Conservation (phyloP, 2,888 invertebrate genomes). For the Ichneumoninae sp. region DNA sequence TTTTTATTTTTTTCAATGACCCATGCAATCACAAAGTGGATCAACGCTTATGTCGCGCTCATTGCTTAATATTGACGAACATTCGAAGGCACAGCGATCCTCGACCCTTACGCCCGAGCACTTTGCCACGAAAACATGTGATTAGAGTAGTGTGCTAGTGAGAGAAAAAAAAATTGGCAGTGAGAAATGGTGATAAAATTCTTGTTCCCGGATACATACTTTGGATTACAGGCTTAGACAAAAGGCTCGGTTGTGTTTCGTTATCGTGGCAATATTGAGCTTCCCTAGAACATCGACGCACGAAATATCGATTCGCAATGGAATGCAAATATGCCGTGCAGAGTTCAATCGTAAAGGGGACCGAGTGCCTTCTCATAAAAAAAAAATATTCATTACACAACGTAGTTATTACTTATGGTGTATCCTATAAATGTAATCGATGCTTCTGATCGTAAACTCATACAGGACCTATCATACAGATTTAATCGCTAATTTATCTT, state of each 20-base stretch:
- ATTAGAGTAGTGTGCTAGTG: neutral
- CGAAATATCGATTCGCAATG: slow-evolving; percentile 78
- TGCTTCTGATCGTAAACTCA: slow-evolving; percentile 73
- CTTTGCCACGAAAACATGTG: slow-evolving; percentile 80
- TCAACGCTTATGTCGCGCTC: slow-evolving; percentile 78
- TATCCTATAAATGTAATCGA: slow-evolving; percentile 71
- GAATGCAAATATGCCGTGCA: slow-evolving; percentile 79
- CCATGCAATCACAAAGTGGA: slow-evolving; percentile 83
- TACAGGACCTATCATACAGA: slow-evolving; percentile 79
- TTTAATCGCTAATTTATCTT: slow-evolving; percentile 70
- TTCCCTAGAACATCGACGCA: slow-evolving; percentile 80
- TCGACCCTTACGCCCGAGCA: slow-evolving; percentile 83
- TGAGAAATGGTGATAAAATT: slow-evolving; percentile 20
- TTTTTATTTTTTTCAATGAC: slow-evolving; percentile 64
- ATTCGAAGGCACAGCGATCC: slow-evolving; percentile 83
- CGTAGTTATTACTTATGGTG: slow-evolving; percentile 72
- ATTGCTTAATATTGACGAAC: slow-evolving; percentile 75
- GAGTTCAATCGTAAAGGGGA: slow-evolving; percentile 84
- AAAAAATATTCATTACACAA: slow-evolving; percentile 71
- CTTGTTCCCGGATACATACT: slow-evolving; percentile 17
- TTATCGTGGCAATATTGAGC: slow-evolving; percentile 81
- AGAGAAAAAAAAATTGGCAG: slow-evolving; percentile 6
- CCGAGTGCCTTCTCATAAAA: slow-evolving; percentile 82
- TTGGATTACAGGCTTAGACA: slow-evolving; percentile 14
- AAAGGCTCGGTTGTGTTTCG: slow-evolving; percentile 62